Evolutionary conservation across 1,140 invertebrate genomes (phyloP).

Genomic region (Diachasmimorpha longicaudata): DNA sequence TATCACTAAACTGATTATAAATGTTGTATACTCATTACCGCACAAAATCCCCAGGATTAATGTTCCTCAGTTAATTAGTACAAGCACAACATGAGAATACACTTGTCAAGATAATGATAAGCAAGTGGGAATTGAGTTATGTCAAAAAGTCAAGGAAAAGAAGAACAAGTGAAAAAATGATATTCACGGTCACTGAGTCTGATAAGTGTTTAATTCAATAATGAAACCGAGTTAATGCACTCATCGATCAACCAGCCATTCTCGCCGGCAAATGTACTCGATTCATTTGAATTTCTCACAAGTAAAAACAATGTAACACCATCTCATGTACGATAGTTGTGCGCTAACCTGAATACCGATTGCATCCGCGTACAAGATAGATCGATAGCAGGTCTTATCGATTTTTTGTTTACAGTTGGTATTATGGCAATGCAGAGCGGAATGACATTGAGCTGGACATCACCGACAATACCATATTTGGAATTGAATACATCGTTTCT

Average conservation of each 20-base stretch:
- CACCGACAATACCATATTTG: slow-evolving; percentile 75
- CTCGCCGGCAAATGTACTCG: neutral
- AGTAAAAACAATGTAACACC: too few species aligned
- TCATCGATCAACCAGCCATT: neutral
- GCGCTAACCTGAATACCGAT: neutral
- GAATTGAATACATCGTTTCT: slow-evolving; percentile 43
- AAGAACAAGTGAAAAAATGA: neutral
- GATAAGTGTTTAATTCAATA: neutral
- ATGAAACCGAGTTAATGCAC: neutral
- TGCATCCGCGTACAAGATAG: neutral
- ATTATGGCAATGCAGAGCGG: slow-evolving; percentile 74
- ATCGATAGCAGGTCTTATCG: slow-evolving; percentile 15
- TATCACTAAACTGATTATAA: slow-evolving; percentile 14
- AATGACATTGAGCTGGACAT: slow-evolving; percentile 80
- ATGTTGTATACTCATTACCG: too few species aligned
- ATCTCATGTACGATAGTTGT: neutral
- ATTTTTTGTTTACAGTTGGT: slow-evolving; percentile 66
- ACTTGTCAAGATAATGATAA: neutral
- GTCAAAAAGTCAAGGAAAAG: neutral
- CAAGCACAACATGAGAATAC: neutral
- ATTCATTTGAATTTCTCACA: neutral
- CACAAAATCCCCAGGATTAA: too few species aligned
- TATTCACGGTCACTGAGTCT: neutral
- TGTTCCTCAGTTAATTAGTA: too few species aligned
- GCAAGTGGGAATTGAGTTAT: slow-evolving; percentile 1